phyloP scores from a whole-genome alignment of 2,797 vertebrate species.

The Falco peregrinus region DNA sequence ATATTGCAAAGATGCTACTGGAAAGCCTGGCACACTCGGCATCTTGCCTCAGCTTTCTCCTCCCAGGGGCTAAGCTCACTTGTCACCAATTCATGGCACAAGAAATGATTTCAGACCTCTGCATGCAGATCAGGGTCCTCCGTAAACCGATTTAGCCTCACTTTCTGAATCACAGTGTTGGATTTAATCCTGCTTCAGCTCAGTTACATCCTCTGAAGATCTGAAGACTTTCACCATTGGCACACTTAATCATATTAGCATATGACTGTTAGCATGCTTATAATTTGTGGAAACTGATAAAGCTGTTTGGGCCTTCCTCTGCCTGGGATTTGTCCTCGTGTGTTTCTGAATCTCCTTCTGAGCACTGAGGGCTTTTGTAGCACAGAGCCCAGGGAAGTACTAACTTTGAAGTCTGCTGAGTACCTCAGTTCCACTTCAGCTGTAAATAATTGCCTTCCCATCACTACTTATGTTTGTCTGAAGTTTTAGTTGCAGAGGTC shows the following conservation, averaged over 20 bases:
- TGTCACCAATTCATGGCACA: accelerated
- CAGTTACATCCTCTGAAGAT: background rate
- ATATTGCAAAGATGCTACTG: background rate
- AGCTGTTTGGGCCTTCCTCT: background rate
- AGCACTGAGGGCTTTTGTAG: background rate
- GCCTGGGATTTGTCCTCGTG: background rate
- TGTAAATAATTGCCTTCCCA: background rate
- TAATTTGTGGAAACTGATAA: background rate
- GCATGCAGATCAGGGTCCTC: background rate
- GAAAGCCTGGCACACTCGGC: accelerated
- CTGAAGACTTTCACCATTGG: background rate
- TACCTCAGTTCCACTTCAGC: background rate
- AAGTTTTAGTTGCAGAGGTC: background rate
- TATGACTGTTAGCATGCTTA: background rate
- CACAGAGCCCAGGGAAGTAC: background rate
- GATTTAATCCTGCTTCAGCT: background rate
- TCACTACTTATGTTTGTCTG: background rate
- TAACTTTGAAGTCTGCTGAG: slow-evolving; percentile 5
- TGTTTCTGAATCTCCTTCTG: background rate
- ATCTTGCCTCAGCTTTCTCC: background rate
- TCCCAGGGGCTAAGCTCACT: background rate
- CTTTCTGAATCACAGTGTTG: background rate
- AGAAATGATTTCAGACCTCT: background rate
- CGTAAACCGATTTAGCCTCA: background rate
- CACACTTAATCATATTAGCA: background rate